These are phyloP conservation scores for Heteromyza rotundicornis DNA, from an alignment of 2,888 invertebrate genomes.

Conservation along the genomic window DNA sequence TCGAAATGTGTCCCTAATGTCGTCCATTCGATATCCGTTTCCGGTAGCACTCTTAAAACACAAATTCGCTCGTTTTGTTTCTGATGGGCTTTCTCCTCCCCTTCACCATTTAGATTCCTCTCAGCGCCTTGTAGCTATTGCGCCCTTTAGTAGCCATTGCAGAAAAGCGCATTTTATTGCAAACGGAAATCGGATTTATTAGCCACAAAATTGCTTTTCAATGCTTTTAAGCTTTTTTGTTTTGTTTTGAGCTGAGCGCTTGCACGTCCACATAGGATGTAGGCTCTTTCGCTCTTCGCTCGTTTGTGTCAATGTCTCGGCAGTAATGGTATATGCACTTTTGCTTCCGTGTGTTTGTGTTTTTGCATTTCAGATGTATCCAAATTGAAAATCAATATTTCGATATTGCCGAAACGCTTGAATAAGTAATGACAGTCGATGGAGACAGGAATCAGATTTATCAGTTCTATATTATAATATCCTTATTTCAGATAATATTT, in stretches of 20 bases:
- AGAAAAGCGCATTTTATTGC: slow-evolving; percentile 49
- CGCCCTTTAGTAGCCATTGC: not conserved
- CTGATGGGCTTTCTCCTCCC: not conserved
- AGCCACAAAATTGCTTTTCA: slow-evolving; percentile 59
- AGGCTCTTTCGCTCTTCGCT: too few species aligned
- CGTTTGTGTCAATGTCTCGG: slow-evolving; percentile 20
- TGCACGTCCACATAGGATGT: slow-evolving; percentile 18
- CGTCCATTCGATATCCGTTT: slow-evolving; percentile 16
- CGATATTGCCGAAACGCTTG: slow-evolving; percentile 23
- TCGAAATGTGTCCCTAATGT: not conserved
- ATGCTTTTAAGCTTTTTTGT: slow-evolving; percentile 37
- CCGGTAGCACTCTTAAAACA: slow-evolving; percentile 3
- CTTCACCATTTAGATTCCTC: not conserved
- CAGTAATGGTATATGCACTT: too few species aligned
- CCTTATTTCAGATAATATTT: too few species aligned
- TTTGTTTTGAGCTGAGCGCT: slow-evolving; percentile 14
- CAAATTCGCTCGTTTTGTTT: not conserved
- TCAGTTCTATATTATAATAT: too few species aligned
- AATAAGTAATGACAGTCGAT: too few species aligned
- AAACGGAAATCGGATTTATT: slow-evolving; percentile 59
- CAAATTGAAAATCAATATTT: slow-evolving; percentile 55
- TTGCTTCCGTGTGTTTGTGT: slow-evolving; percentile 29
- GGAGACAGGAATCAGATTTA: too few species aligned
- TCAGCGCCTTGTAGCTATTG: not conserved
- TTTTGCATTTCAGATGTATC: slow-evolving; percentile 20